Evolutionary conservation across 92 coral and sea anemone species (phyloP).

Genomic region (Parazoanthus darwini): DNA sequence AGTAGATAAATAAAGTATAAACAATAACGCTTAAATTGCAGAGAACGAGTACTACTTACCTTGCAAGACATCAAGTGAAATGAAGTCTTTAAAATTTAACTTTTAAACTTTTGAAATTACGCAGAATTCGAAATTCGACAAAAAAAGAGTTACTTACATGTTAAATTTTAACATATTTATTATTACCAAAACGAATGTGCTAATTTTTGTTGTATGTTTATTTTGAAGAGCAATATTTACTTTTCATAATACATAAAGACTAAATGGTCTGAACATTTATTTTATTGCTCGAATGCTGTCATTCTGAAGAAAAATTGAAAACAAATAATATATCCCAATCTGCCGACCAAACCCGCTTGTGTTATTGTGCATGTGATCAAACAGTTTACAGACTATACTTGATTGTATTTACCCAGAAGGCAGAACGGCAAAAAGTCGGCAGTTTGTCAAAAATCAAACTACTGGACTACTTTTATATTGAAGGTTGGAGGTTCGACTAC

Average conservation of each 20-base stretch:
- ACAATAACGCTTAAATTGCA: too few species aligned
- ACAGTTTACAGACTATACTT: not conserved
- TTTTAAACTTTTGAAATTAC: not conserved
- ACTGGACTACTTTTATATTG: not conserved
- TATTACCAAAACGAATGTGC: not conserved
- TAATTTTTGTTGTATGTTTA: constrained; percentile 21
- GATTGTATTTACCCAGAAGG: not conserved
- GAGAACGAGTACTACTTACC: not conserved
- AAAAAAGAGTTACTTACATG: not conserved
- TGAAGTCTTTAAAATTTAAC: too few species aligned
- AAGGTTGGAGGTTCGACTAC: not conserved
- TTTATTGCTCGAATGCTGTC: not conserved
- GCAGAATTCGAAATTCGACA: not conserved
- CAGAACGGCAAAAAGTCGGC: not conserved
- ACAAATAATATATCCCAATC: not conserved
- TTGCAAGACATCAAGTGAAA: not conserved
- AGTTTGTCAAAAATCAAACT: not conserved
- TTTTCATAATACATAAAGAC: constrained; percentile 32
- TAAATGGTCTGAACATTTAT: not conserved
- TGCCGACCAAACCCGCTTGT: not conserved
- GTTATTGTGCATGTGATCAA: not conserved
- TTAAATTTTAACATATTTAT: not conserved
- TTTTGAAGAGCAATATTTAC: constrained; percentile 24
- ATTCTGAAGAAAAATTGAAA: not conserved
- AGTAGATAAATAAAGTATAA: not conserved